Percentiles rank a stretch among this genome's conserved stretches.
Evolutionary conservation across 2,888 invertebrate species (phyloP).

Genomic region (Metopia argyrocephala): DNA sequence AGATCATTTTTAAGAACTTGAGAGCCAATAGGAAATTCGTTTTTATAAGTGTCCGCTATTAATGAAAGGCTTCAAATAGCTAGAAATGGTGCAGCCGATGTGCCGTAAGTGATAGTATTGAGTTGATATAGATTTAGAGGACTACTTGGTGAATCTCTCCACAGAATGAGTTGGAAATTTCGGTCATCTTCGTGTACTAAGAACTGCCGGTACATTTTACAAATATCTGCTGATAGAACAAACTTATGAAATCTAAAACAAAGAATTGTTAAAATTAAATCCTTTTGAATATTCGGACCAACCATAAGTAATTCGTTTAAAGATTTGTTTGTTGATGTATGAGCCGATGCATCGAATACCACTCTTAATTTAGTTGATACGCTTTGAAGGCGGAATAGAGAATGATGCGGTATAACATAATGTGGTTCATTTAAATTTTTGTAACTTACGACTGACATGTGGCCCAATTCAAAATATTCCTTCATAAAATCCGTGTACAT

Average conservation of each 20-base stretch:
- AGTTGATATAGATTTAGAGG: no score
- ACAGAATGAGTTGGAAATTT: conserved; percentile 33
- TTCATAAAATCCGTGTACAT: conserved; percentile 16
- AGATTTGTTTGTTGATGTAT: no score
- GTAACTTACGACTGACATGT: no score
- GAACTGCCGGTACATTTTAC: conserved; percentile 38
- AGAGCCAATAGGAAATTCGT: neutral
- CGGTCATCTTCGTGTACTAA: conserved; percentile 24
- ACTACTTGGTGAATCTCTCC: neutral
- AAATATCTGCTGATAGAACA: conserved; percentile 32
- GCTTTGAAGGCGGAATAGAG: no score
- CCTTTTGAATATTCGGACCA: conserved; percentile 51
- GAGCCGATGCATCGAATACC: no score
- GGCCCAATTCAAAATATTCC: neutral
- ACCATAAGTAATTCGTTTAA: conserved; percentile 6
- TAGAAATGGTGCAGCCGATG: no score
- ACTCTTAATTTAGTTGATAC: no score
- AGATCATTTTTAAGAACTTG: neutral
- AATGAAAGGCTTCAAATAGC: no score
- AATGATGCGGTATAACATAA: no score
- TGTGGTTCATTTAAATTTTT: no score
- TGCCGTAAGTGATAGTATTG: no score
- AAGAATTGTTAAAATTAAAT: conserved; percentile 29
- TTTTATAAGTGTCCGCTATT: no score
- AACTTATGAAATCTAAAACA: conserved; percentile 27